Conservation (phyloP, 1,140 invertebrate genomes). For the Calephelis virginiensis region DNA sequence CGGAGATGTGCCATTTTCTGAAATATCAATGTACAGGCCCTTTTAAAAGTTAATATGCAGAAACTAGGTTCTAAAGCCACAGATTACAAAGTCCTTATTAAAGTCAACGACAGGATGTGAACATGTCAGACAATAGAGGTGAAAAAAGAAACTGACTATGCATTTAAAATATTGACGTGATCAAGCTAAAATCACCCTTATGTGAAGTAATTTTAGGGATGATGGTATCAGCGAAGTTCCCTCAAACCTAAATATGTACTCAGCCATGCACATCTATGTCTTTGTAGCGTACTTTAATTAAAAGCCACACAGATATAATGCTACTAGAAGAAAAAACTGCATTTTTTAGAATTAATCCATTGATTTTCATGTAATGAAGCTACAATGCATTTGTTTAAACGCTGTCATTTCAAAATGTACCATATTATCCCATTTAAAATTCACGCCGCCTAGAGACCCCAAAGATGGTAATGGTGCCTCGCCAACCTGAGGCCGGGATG, state of each 20-base stretch:
- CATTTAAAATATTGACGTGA: background rate
- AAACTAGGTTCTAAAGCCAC: background rate
- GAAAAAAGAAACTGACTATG: conserved; percentile 12
- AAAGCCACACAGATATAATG: conserved; percentile 18
- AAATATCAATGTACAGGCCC: too few species aligned
- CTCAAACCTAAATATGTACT: conserved; percentile 21
- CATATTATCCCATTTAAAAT: too few species aligned
- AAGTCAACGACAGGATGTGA: conserved; percentile 9
- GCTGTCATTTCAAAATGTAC: too few species aligned
- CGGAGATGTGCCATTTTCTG: too few species aligned
- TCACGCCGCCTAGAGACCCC: too few species aligned
- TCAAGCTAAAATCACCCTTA: background rate
- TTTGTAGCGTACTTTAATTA: conserved; percentile 27
- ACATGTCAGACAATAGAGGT: conserved; percentile 7
- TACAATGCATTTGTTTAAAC: too few species aligned
- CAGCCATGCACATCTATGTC: conserved; percentile 23
- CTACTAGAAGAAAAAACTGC: background rate
- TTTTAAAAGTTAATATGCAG: background rate
- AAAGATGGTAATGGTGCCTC: too few species aligned
- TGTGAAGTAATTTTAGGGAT: background rate
- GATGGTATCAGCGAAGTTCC: background rate
- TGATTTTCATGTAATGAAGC: too few species aligned
- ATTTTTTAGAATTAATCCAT: too few species aligned
- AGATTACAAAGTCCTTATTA: conserved; percentile 8
- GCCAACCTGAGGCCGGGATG: too few species aligned